Base-by-base conservation (phyloP, 2,113 vertebrate genomes). In the Nycticebus coucang region DNA sequence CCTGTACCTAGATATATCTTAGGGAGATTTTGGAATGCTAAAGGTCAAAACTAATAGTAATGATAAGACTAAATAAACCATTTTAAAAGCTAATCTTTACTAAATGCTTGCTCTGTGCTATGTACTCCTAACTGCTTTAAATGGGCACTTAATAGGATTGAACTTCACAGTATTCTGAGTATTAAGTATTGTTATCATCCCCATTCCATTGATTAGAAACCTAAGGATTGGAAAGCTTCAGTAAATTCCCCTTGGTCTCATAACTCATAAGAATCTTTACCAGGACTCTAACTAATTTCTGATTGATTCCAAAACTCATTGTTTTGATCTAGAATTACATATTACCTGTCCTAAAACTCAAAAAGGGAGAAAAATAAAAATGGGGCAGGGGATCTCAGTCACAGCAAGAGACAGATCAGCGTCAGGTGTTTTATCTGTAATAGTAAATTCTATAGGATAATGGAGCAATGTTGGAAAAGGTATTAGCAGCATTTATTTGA, bases 41-140 rank as follows among this genome's bases (percentile, higher is more conserved):
- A 95, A 87, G 3, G n/a, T 95, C 26, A 87, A 68, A 92, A 59
- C 18, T 86, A 88, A 82, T 60, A 57, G 1, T 45, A 91, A 41
- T 26, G 18, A 53, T 50, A 64, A 66, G 78, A 50, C 45, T 50
- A 50, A 79, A 83, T 57, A 81, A 89, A 88, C 2, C 4, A 41
- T 37, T 45, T 4, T 72, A 88, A 81, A 57, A 68, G 4, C 24
- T 89, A 82, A 68, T 5, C 35, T 87, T 79, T 87, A 62, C 45
- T 41, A 64, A 91, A 71, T 69, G 9, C 41, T 87, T 81, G 50
- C 6, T 30, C 15, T 55, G 2, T 68, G 64, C 6, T 87, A 1
- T 59, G 57, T 71, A 24, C 7, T 79, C n/a, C 14, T 71, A 59
- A 84, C 30, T 37, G 77, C 13, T 69, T 84, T 72, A 59, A 79